phyloP scores from a whole-genome alignment of 2,797 vertebrate genomes.

The Scyliorhinus canicula region DNA sequence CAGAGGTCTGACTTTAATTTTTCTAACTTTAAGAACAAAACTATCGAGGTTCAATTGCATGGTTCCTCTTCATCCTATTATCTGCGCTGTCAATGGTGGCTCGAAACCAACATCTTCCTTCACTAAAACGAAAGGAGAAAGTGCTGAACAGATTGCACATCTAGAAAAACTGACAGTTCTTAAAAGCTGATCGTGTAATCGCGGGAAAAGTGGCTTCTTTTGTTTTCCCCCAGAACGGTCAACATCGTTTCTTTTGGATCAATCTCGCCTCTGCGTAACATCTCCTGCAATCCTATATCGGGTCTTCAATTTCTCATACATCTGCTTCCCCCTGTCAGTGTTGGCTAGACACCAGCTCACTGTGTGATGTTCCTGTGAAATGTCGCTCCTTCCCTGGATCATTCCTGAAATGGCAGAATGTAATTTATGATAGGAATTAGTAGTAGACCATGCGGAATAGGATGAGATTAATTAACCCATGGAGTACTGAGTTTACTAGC shows the following conservation, averaged over 20 bases:
- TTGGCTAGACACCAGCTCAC: constrained; percentile 14
- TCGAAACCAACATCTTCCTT: background rate
- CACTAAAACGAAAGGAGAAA: background rate
- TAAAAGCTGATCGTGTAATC: background rate
- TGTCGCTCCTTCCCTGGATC: constrained; percentile 18
- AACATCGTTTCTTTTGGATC: background rate
- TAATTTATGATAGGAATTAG: constrained; percentile 29
- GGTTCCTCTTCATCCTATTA: constrained; percentile 17
- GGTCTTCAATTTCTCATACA: constrained; percentile 1
- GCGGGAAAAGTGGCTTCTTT: background rate
- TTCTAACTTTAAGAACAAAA: background rate
- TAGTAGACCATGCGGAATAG: constrained; percentile 14
- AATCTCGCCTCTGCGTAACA: background rate
- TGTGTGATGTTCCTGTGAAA: constrained; percentile 37
- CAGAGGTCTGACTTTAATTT: background rate
- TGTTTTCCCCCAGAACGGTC: background rate
- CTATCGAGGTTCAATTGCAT: background rate
- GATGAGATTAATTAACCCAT: constrained; percentile 34
- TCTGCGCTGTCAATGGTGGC: background rate
- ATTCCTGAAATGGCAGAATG: constrained; percentile 28
- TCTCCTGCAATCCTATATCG: constrained; percentile 9
- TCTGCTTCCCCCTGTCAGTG: constrained; percentile 17
- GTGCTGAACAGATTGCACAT: background rate
- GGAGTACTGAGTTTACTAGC: background rate
- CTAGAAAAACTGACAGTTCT: background rate